Base-by-base conservation (phyloP, 2,888 invertebrate species). In the Epinotia brunnichana region DNA sequence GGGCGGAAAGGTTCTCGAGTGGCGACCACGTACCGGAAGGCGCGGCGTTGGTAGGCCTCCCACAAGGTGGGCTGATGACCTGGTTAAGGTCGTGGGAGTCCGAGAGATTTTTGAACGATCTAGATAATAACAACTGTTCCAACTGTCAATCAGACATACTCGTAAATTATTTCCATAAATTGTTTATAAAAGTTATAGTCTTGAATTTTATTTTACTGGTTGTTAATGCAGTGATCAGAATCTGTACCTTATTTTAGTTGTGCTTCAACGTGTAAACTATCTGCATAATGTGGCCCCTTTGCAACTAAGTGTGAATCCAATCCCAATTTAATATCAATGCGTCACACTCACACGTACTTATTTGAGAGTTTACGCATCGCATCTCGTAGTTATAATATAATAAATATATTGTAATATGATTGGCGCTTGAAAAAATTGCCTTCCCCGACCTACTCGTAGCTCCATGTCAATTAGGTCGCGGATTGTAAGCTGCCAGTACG, bases 401-500 rank as follows among this genome's bases (percentile, higher is more conserved):
- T 29, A n/a, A 3, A 29, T 29, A 29, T 29, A 29, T 7, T 29
- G 29, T 29, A 44, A n/a, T 48, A n/a, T 48, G 44, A 48, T 48
- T 48, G 44, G 4, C 44, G 44, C 44, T 48, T 3, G 44, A 15
- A n/a, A 29, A 9, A 59, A 29, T 17, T 59, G 17, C 59, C 59
- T 29, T 3, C n/a, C 17, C 39, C 39, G 11, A 17, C 11, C 17
- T 17, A 39, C 62, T 44, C 54, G 56, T 62, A 56, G 69, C 69
- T 62, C 69, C 29, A 62, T 70, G 56, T 54, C 62, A 70, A 70
- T 69, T 54, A 61, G 51, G 61, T 62, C 54, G 69, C 48, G 19
- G 35, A 29, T 44, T 29, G 62, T 62, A 48, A 68, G 67, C 44
- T 17, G 24, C 44, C 56, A 66, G 15, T 21, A 24, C 57, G n/a